A percentile compares a stretch with the other conserved stretches of the same genome.
phyloP scores from a whole-genome alignment of 2,797 vertebrate species.

The Pitangus sulphuratus region DNA sequence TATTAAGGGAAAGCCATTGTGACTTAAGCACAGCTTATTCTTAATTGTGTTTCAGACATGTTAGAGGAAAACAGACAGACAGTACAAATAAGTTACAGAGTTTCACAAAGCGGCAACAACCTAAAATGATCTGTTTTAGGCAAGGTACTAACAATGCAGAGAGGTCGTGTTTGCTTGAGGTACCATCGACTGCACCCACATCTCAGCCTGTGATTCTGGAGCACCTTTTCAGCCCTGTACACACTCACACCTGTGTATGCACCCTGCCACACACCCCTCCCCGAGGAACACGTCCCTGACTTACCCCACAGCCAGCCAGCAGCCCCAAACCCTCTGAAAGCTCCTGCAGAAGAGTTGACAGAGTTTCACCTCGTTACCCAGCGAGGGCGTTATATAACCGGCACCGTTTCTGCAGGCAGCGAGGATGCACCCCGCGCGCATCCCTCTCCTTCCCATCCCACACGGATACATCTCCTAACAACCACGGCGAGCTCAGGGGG shows the following conservation, averaged over 20 bases:
- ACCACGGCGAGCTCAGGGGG: background rate
- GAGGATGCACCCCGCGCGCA: slow-evolving; percentile 45
- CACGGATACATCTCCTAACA: slow-evolving; percentile 34
- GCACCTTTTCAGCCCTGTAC: background rate
- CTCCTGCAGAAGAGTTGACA: slow-evolving; percentile 46
- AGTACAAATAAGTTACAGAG: background rate
- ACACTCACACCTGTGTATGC: fast-evolving
- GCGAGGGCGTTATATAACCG: slow-evolving; percentile 73
- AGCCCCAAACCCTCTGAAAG: slow-evolving; percentile 15
- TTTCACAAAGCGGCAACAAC: background rate
- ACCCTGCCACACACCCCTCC: background rate
- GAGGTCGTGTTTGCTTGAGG: background rate
- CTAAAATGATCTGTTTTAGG: background rate
- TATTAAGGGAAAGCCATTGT: background rate
- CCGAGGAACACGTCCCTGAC: background rate
- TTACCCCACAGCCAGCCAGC: slow-evolving; percentile 71
- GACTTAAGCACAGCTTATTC: background rate
- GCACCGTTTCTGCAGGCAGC: slow-evolving; percentile 67
- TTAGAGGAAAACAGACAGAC: background rate
- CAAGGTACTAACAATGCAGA: background rate
- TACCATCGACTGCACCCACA: background rate
- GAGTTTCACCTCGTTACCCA: slow-evolving; percentile 69
- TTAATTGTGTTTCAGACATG: background rate
- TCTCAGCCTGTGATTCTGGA: background rate
- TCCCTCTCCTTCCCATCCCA: slow-evolving; percentile 64